Evolutionary conservation across 2,888 invertebrate species (phyloP), one percentile per base, ranked within the genome.

Genomic region (Ferdinandea cuprea): DNA sequence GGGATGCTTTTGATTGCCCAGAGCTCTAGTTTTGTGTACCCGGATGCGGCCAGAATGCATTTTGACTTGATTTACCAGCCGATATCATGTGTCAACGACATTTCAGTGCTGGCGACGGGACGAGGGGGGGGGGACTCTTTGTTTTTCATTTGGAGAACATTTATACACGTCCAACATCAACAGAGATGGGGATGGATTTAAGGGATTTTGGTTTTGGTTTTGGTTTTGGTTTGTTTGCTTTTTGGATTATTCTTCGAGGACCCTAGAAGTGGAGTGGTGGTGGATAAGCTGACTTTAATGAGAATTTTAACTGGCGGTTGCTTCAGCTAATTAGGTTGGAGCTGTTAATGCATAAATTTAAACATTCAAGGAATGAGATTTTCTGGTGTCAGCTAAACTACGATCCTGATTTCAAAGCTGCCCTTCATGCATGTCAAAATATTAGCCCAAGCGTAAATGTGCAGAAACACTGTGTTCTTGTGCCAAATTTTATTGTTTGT

Each of bases 21-120:
- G 63, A 17, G 15, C 28, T 15, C 15, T 21, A 48, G 52, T 30
- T n/a, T 28, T 50, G 11, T 13, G 30, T 30, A 42, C n/a, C 42
- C 65, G 50, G 65, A 65, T 50, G 65, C 28, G 28, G 28, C 28
- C 25, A 28, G 30, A 13, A 42, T 68, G 56, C 56, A 56, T 56
- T 74, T 68, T 3, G n/a, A 28, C 42, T 19, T 59, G 42, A 42
- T 76, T 76, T 52, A 44, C 50, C 25, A 58, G 13, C 9, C 42
- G 9, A 52, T 68, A 52, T 37, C n/a, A 61, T 59, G 44, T 61
- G 59, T 52, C 68, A 61, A 61, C 15, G 54, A 59, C 44, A 35
- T 19, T 13, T 65, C 21, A 2, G 32, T 19, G 50, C 15, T 37
- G 11, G 11, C n/a, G 4, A 37, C 11, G 13, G 37, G 5, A 50